phyloP scores from a whole-genome alignment of 2,113 vertebrate genomes.

The Cichladusa arquata region DNA sequence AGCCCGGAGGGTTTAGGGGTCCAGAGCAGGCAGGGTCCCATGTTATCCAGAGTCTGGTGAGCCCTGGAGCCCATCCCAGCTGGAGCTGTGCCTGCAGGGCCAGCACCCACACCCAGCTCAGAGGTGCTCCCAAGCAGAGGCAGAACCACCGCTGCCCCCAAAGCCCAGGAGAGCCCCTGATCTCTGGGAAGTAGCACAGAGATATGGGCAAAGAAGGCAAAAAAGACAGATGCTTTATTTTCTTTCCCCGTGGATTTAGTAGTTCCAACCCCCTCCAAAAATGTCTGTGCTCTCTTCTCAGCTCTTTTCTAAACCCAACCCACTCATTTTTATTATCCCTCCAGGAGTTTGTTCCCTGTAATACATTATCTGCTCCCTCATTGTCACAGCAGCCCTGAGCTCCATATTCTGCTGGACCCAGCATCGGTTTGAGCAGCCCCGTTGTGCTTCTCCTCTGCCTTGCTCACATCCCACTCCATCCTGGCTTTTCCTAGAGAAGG shows the following conservation, averaged over 20 bases:
- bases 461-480: not conserved
- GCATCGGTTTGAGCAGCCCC: accelerated
- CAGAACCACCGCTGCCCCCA: not conserved
- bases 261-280: not conserved
- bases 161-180: not conserved
- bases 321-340: not conserved
- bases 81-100: accelerated
- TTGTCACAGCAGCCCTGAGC: not conserved
- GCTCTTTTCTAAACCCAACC: not conserved
- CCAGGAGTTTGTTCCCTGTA: not conserved
- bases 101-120: not conserved
- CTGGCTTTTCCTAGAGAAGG: not conserved
- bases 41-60: not conserved
- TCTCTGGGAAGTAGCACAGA: not conserved
- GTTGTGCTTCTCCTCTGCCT: not conserved
- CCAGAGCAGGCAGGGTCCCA: not conserved
- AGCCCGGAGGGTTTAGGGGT: accelerated
- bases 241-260: not conserved
- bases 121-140: not conserved
- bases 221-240: not conserved
- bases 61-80: not conserved
- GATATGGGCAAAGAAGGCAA: not conserved
- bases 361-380: not conserved
- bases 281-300: not conserved
- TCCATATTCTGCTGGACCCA: not conserved